Evolutionary conservation across 2,888 invertebrate genomes (phyloP), one percentile per base, ranked within the genome.

Genomic region (Endomychus coccineus): DNA sequence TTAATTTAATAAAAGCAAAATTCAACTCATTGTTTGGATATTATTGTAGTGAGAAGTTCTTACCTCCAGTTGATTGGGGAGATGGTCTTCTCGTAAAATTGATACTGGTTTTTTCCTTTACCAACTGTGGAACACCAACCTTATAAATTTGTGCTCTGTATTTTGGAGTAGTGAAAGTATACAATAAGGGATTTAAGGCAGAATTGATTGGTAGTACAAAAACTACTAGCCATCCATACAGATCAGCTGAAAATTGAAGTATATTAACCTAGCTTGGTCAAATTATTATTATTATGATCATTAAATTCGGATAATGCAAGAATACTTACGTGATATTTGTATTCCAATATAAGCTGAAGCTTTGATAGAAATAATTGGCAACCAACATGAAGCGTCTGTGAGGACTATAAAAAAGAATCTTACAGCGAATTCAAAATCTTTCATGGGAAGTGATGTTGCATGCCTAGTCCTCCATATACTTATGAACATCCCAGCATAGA

Each of bases 321-420:
- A n/a, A n/a, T n/a, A 52, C 62, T 62, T 58, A 78, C 78, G 69
- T 39, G 75, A 70, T 40, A 78, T 69, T 43, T 67, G 64, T 33
- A 71, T 62, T 27, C 70, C 66, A 21, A 65, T 58, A 44, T 80
- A 69, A 2, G 78, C 80, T 43, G 74, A 59, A 28, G 77, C 67
- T 59, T 83, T 83, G 38, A 79, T 66, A 15, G 69, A 54, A 21
- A 80, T 77, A 32, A 82, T 78, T 4, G 82, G 82, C 9, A 74
- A 71, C 82, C 82, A 82, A 54, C 82, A 83, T 34, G 74, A 58
- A n/a, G 73, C 73, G 54, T 83, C 78, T 1, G 81, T 79, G 15
- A 81, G 54, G 1, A 83, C 80, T 45, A 83, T 81, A 51, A 80
- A 71, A 54, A 81, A 80, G 57, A 82, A 80, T 43, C 77, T 62